Base-by-base conservation (phyloP, 2,888 invertebrate species). In the Erebia aethiops region DNA sequence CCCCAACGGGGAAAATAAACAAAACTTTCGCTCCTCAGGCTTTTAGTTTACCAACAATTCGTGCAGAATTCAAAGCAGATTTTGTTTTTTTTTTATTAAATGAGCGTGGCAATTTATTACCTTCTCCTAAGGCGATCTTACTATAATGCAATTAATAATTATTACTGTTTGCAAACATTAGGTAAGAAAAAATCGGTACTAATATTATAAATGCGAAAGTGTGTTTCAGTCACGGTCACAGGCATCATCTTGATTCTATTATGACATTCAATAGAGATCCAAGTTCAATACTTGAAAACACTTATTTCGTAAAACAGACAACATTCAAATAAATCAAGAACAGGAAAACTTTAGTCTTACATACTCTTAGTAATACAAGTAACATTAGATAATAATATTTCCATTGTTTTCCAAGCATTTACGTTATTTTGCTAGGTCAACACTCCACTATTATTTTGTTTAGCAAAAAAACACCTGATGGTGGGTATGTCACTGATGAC, bases 1-100 rank as follows among this genome's bases (percentile, higher is more conserved):
- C 35, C 52, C n/a, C 49, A 14, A n/a, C 11, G 54, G 21, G 58
- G 49, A 35, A 67, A 62, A 70, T 26, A 71, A 72, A 70, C 61
- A 72, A 63, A 52, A 54, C 56, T 67, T 62, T 13, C 60, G 57
- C 43, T 46, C 21, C 51, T 52, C 14, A 56, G 18, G 43, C 9
- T 60, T 58, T 63, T 56, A 63, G 62, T 43, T 26, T 16, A 69
- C 13, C 46, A 63, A 63, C 41, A 58, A 51, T 67, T 18, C 64
- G 10, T 49, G 35, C 49, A 49, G 21, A 51, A 43, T 65, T 60
- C 51, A 60, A 58, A 49, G 41, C 14, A 21, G 13, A n/a, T 49
- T 21, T 14, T 58, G 49, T 7, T 21, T 62, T 62, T 21, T 49
- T 11, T 13, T 21, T n/a, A n/a, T n/a, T 14, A 49, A 18, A 49